Conservation (phyloP, 2,797 vertebrate genomes). For the Clarias pachynema region DNA sequence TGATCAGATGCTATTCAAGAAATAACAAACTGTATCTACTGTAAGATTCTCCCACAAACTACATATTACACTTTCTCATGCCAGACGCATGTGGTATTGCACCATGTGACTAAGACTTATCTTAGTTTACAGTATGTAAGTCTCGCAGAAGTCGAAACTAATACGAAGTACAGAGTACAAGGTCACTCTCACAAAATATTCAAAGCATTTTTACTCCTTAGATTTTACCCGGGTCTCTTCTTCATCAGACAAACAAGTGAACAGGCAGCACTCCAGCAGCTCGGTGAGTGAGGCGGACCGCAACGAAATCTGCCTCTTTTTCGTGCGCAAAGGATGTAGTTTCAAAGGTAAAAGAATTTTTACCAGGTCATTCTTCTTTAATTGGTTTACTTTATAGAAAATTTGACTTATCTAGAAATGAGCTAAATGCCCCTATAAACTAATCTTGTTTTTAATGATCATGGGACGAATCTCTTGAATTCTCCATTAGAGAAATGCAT, state of each 20-base stretch:
- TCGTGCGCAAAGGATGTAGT: conserved; percentile 78
- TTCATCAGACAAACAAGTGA: conserved; percentile 17
- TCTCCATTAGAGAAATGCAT: conserved; percentile 76
- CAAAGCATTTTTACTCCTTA: background rate
- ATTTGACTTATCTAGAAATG: background rate
- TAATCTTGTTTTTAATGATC: background rate
- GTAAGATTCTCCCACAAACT: background rate
- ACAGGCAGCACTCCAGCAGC: conserved; percentile 44
- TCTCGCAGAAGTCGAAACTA: background rate
- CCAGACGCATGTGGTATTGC: background rate
- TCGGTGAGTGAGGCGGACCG: conserved; percentile 63
- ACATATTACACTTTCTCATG: background rate
- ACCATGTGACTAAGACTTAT: background rate
- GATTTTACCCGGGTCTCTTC: conserved; percentile 57
- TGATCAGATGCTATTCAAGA: background rate
- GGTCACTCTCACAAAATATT: background rate
- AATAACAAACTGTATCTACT: background rate
- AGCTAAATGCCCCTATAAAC: background rate
- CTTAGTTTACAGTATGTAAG: background rate
- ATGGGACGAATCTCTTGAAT: conserved; percentile 60
- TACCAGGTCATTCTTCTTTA: background rate
- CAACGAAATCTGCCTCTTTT: conserved; percentile 84
- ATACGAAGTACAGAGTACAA: conserved; percentile 44
- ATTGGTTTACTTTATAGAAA: background rate
- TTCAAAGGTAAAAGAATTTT: conserved; percentile 71